Percentiles rank a stretch among this genome's conserved stretches.
These are phyloP conservation scores for Hestina assimilis DNA, from an alignment of 1,140 invertebrate species.

Conservation along the genomic window DNA sequence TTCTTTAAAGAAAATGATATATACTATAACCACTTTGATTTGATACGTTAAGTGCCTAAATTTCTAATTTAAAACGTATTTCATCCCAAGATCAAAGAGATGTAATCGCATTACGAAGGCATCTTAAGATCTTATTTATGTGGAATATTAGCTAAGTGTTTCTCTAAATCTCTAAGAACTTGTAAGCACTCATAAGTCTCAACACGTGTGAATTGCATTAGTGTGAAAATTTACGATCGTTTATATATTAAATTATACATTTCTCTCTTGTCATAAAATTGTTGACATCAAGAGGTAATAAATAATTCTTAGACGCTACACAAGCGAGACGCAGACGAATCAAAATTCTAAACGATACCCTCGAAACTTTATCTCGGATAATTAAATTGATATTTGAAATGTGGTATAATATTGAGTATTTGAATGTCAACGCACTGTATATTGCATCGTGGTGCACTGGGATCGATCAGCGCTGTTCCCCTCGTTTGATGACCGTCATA, in stretches of 20 bases:
- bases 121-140: not conserved
- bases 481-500: constrained; percentile 24
- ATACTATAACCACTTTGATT: too few relatives aligned
- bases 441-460: not conserved
- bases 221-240: not conserved
- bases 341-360: not conserved
- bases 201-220: not conserved
- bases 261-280: too few relatives aligned
- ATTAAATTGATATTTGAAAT: not conserved
- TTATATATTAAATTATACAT: too few relatives aligned
- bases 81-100: constrained; percentile 10
- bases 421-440: not conserved
- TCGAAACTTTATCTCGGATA: not conserved
- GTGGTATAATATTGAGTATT: not conserved
- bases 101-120: constrained; percentile 8
- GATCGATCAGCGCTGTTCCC: not conserved
- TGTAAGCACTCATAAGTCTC: not conserved
- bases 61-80: not conserved
- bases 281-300: not conserved
- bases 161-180: constrained; percentile 1
- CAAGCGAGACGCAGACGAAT: too few relatives aligned
- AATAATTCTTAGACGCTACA: too few relatives aligned
- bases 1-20: too few relatives aligned
- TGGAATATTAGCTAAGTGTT: not conserved
- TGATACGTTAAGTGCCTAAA: too few relatives aligned